Evolutionary conservation across 2,888 invertebrate genomes (phyloP), one percentile per base, ranked within the genome.

Genomic region (Mesorhabditis belari): DNA sequence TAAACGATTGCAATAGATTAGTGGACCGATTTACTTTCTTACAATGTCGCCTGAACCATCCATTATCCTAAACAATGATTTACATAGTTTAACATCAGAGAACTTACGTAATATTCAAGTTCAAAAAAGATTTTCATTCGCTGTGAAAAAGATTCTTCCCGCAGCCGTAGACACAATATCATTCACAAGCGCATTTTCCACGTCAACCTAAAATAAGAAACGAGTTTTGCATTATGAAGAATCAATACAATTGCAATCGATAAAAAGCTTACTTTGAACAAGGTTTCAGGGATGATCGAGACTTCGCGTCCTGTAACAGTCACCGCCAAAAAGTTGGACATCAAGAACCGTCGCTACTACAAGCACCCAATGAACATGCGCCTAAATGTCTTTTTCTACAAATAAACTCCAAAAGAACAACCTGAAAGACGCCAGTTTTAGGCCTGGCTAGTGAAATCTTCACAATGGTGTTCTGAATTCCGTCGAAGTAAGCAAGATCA

Each of bases 401-500:
- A n/a, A 17, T 35, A 35, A 35, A 35, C 44, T 9, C n/a, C 0
- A 1, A 35, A 35, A 35, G 44, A 9, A 1, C 12, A 17, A 72
- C 71, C 24, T 70, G 62, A 54, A 77, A 76, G 5, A 77, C 70
- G 26, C 83, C 83, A 35, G 87, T 83, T 82, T 90, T 93, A 0
- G 95, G 94, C 80, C 81, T 82, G 0, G 92, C 88, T 63, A 98
- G 83, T 2, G 91, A 93, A 59, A 95, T 92, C 81, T 91, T 89
- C 54, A 95, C 86, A 77, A 98, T 95, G 1, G 93, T 89, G 82
- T 95, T 93, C 72, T 88, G 90, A 1, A 96, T 85, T 0, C 93
- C 93, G 86, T 96, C 95, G 83, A 90, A 96, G 83, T 92, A 96
- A 0, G 95, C 93, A 26, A 96, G 88, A 85, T 98, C 96, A 65